Conservation (phyloP, 2,888 invertebrate species). For the Bombylius discolor region DNA sequence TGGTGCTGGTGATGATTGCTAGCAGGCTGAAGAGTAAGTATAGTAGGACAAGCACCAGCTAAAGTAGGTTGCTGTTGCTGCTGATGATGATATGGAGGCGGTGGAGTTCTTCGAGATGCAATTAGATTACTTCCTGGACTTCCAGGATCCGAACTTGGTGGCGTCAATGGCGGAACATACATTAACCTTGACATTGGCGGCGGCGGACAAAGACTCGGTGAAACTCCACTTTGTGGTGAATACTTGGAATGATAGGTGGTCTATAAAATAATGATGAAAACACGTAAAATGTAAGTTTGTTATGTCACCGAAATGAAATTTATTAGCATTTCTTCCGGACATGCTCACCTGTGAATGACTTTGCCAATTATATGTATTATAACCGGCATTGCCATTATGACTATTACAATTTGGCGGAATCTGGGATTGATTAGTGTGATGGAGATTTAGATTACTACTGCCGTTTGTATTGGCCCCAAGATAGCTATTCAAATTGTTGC, state of each 20-base stretch:
- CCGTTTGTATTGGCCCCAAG: constrained; percentile 17
- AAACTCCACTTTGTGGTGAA: constrained; percentile 1
- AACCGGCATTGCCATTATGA: constrained; percentile 19
- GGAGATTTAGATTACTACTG: constrained; percentile 14
- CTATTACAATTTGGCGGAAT: constrained; percentile 13
- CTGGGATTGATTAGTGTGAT: constrained; percentile 23
- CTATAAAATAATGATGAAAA: constrained; percentile 1
- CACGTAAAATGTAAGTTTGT: constrained; percentile 12
- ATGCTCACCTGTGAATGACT: constrained; percentile 31
- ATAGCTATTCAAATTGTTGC: constrained; percentile 18
- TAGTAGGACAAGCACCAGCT: constrained; percentile 25
- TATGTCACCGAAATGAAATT: too few species aligned
- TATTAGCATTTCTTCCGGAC: constrained; percentile 5
- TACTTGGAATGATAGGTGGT: constrained; percentile 13
- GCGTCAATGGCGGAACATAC: constrained; percentile 75
- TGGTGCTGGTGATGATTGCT: constrained; percentile 4
- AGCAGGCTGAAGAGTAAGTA: constrained; percentile 20
- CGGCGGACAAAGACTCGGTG: constrained; percentile 15
- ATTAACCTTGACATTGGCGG: constrained; percentile 49
- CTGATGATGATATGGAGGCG: constrained; percentile 53
- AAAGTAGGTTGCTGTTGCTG: constrained; percentile 27
- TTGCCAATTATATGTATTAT: constrained; percentile 32
- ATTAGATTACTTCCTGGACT: constrained; percentile 61
- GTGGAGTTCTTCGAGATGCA: constrained; percentile 57
- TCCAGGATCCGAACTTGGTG: constrained; percentile 79